Conservation (phyloP, 2,113 vertebrate species). For the Pachypanchax playfairii region DNA sequence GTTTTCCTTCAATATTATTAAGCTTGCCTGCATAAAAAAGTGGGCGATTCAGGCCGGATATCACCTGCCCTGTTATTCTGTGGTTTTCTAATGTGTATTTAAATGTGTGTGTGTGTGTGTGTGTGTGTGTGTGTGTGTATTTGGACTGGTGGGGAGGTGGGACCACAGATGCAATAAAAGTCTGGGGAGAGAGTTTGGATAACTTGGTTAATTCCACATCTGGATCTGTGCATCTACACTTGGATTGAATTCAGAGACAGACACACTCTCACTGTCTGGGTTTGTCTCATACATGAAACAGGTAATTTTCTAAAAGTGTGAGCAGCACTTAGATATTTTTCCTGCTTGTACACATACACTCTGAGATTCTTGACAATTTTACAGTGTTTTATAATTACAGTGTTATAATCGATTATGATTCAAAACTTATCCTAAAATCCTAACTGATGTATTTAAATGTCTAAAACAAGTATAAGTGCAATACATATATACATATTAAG, state of each 20-base stretch:
- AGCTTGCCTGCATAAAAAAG: constrained; percentile 23
- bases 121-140: constrained; percentile 24
- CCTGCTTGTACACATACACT: constrained; percentile 19
- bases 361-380: background rate
- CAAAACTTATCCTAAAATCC: too few species aligned
- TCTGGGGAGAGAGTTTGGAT: constrained; percentile 20
- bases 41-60: constrained; percentile 1
- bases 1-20: constrained; percentile 19
- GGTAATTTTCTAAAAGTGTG: constrained; percentile 50
- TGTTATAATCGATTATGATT: too few species aligned
- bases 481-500: background rate
- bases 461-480: background rate
- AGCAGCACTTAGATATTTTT: constrained; percentile 50
- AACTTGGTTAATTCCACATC: constrained; percentile 25
- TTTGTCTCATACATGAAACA: constrained; percentile 10
- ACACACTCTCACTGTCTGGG: background rate
- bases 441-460: constrained; percentile 2
- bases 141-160: constrained; percentile 18
- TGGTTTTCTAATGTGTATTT: background rate
- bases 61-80: constrained; percentile 47
- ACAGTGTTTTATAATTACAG: too few species aligned
- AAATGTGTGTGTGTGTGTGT: constrained; percentile 20
- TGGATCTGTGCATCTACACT: constrained; percentile 15
- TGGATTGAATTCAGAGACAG: constrained; percentile 11
- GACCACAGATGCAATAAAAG: constrained; percentile 18